Conservation (phyloP, 2,113 vertebrate species). For the Lamprotornis superbus region DNA sequence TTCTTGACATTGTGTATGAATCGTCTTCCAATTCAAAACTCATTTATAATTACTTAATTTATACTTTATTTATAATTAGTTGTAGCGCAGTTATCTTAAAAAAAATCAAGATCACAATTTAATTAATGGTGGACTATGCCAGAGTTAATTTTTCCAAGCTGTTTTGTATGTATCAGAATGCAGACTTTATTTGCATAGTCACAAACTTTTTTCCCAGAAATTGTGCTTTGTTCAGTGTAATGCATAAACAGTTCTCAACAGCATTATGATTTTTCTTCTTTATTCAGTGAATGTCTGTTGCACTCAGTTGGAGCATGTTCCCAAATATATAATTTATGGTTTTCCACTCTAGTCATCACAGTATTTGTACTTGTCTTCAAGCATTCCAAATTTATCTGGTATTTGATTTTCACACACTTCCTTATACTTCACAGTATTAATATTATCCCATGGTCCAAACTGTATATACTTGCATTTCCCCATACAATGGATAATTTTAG, state of each 20-base stretch:
- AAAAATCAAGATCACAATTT: neutral
- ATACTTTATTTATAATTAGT: neutral
- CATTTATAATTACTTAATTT: neutral
- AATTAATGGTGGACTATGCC: neutral
- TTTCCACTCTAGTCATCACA: neutral
- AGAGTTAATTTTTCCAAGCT: neutral
- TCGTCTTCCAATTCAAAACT: neutral
- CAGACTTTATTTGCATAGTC: neutral
- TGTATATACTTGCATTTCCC: neutral
- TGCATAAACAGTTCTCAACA: neutral
- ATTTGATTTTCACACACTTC: neutral
- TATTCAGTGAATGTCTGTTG: neutral
- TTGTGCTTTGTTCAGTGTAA: neutral
- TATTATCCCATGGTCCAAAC: neutral
- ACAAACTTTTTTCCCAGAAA: neutral
- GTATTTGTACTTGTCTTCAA: neutral
- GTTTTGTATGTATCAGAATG: neutral
- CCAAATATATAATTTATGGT: neutral
- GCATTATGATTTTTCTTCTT: neutral
- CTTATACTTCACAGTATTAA: neutral
- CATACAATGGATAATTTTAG: neutral
- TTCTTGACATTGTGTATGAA: neutral
- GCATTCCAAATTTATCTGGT: neutral
- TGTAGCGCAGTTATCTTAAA: neutral
- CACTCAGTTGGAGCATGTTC: neutral